Conservation (phyloP, 2,797 vertebrate species). For the Falco peregrinus region DNA sequence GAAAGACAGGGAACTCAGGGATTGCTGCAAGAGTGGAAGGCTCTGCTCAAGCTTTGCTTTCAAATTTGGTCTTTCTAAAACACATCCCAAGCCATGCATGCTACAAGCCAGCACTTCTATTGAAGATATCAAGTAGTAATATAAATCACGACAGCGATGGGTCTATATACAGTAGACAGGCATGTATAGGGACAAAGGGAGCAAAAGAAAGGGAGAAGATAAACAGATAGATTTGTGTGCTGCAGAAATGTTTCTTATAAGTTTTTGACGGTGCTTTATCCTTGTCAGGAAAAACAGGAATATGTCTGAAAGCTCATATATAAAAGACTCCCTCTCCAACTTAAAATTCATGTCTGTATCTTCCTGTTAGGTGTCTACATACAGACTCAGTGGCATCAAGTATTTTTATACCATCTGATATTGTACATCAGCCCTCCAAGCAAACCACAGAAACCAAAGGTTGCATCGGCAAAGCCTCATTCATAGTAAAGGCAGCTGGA, state of each 20-base stretch:
- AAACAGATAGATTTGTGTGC: not conserved
- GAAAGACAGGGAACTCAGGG: not conserved
- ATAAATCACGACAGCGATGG: constrained; percentile 4
- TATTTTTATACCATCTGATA: not conserved
- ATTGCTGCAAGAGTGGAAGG: not conserved
- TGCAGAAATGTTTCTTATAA: constrained; percentile 46
- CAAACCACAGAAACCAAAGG: not conserved
- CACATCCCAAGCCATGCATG: not conserved
- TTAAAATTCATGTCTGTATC: not conserved
- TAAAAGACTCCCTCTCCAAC: not conserved
- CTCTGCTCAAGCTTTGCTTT: not conserved
- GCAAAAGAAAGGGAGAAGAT: constrained; percentile 3
- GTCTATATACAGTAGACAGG: constrained; percentile 34
- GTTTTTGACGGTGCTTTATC: constrained; percentile 1
- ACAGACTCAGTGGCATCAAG: not conserved
- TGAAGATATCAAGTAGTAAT: constrained; percentile 29
- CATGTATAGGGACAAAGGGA: constrained; percentile 1
- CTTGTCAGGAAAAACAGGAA: constrained; percentile 42
- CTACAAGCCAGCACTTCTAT: not conserved
- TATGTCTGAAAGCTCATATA: constrained; percentile 17
- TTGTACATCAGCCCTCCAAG: not conserved
- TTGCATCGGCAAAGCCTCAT: not conserved
- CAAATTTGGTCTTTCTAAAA: not conserved
- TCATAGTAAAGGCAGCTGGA: not conserved
- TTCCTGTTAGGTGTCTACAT: not conserved